Base-by-base conservation (phyloP, 2,113 vertebrate species). In the Donacobius atricapilla region DNA sequence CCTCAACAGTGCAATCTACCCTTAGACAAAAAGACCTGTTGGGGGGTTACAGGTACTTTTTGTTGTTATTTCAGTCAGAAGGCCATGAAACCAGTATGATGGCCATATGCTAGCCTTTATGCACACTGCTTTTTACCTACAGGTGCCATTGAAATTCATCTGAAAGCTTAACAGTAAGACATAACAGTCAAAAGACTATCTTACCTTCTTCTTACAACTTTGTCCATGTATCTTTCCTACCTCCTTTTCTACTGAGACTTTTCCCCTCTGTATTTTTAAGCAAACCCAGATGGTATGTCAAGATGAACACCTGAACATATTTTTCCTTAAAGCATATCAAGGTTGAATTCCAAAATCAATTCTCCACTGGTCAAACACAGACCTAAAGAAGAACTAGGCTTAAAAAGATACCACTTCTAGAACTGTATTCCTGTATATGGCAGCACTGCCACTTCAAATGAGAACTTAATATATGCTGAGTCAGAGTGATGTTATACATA, bases 271-370 rank as follows among this genome's bases (percentile, higher is more conserved):
- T 12, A 70, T 47, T 81, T 87, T 71, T 44, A 87, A 73, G 35
- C 19, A 78, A 68, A 84, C 13, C 2, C 27, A 78, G 27, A 69
- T 21, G 10, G 0, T 27, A 4, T 19, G 40, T 28, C 19, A 87
- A 50, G 15, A 57, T 25, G 39, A 87, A 51, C 21, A 48, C 39
- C 17, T 12, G 8, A 93, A 66, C 33, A 35, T 63, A n/a, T 4
- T 16, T 60, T 28, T 56, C 40, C 25, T 57, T 50, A 35, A 61
- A 37, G 24, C 3, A 10, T 7, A 66, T 8, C 0, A 0, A 61
- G 27, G 33, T 5, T 70, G 47, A 87, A 85, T 54, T 81, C 24
- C 39, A 89, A 56, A 79, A n/a, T 66, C 11, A 64, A 7, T 30
- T 83, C 44, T 69, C 42, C 30, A 22, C 8, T 54, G 33, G 44